Percentiles rank a stretch among this genome's conserved stretches.
These are phyloP conservation scores for Vultur gryphus DNA, from an alignment of 2,797 vertebrate genomes.

Conservation along the genomic window DNA sequence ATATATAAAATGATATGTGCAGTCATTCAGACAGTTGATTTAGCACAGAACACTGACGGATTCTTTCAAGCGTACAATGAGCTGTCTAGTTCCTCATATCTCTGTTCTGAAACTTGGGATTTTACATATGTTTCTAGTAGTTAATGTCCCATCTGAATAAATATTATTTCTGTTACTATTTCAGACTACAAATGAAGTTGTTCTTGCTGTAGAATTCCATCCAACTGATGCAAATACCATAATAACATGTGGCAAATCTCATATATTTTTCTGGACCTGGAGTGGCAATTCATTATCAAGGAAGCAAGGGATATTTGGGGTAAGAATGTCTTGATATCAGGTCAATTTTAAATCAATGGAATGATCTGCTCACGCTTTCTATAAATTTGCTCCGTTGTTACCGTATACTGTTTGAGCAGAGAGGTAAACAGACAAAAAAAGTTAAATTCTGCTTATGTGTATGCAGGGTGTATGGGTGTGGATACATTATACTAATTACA, in stretches of 20 bases:
- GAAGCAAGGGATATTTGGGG: constrained; percentile 98
- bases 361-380: background rate
- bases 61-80: background rate
- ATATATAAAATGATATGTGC: background rate
- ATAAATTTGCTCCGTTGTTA: background rate
- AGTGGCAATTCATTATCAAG: constrained; percentile 87
- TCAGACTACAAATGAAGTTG: constrained; percentile 95
- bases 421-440: background rate
- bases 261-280: constrained; percentile 99
- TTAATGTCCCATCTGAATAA: background rate
- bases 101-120: background rate
- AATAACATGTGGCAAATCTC: constrained; percentile 95
- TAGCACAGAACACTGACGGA: fast-evolving
- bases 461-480: background rate
- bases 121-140: background rate
- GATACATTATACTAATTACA: background rate
- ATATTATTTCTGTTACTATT: constrained; percentile 14
- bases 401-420: background rate
- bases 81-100: background rate
- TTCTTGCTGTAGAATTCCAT: constrained; percentile 93
- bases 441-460: background rate
- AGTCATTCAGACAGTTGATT: background rate
- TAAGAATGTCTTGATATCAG: constrained; percentile 66
- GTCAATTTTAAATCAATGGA: background rate
- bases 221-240: constrained; percentile 93